phyloP scores from a whole-genome alignment of 2,113 vertebrate species.

The Gavia stellata region DNA sequence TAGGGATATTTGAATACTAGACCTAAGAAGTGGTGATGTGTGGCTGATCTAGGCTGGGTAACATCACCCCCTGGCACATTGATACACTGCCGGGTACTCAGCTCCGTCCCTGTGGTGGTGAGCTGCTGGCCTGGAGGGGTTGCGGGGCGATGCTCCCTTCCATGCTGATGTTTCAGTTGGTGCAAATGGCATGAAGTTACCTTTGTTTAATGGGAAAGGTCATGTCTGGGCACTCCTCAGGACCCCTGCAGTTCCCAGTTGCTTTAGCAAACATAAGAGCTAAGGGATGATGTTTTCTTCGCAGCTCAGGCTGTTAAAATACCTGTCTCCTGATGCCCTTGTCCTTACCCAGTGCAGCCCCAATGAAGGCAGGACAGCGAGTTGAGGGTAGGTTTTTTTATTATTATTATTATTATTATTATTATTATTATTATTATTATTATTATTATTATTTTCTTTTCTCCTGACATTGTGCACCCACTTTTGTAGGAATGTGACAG shows the following conservation, averaged over 20 bases:
- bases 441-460: neutral
- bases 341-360: neutral
- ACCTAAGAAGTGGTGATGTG: neutral
- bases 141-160: rapidly evolving
- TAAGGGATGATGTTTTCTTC: neutral
- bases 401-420: neutral
- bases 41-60: neutral
- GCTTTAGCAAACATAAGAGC: neutral
- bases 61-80: too few relatives aligned
- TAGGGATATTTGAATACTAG: neutral
- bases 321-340: neutral
- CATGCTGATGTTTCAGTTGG: neutral
- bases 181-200: neutral
- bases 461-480: neutral
- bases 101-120: rapidly evolving
- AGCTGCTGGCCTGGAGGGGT: neutral
- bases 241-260: neutral
- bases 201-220: neutral
- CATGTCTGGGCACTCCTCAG: neutral
- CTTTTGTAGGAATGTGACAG: neutral
- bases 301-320: neutral
- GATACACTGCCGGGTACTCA: rapidly evolving
- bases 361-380: neutral
- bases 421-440: neutral
- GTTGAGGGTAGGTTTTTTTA: neutral